These are phyloP conservation scores for Chrysogorgia sp. DNA, from an alignment of 92 coral and sea anemone species.

Conservation along the genomic window DNA sequence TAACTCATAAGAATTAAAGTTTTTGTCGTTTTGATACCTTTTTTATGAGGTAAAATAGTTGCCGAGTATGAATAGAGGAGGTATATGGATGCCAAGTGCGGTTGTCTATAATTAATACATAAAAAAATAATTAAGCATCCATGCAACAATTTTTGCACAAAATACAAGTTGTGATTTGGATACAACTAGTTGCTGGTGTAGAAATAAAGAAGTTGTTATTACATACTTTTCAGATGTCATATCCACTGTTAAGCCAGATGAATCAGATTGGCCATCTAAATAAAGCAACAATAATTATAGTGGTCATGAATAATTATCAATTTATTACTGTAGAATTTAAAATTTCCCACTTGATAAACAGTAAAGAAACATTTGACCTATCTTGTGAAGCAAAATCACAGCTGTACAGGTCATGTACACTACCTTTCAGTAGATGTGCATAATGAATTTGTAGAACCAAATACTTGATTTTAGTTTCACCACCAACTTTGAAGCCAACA, in stretches of 20 bases:
- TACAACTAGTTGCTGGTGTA: neutral
- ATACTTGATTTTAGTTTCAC: constrained; percentile 64
- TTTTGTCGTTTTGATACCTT: constrained; percentile 53
- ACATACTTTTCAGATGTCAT: constrained; percentile 67
- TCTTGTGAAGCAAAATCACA: too few species aligned
- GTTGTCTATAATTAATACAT: constrained; percentile 64
- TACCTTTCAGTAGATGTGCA: constrained; percentile 78
- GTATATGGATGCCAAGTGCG: constrained; percentile 80
- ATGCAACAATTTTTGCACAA: neutral
- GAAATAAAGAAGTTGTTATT: neutral
- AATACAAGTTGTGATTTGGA: neutral
- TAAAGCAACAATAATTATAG: neutral
- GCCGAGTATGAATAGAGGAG: constrained; percentile 70
- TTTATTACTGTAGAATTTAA: neutral
- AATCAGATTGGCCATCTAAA: constrained; percentile 65
- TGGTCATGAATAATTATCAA: neutral
- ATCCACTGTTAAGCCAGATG: constrained; percentile 80
- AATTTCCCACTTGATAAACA: neutral
- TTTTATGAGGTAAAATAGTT: constrained; percentile 71
- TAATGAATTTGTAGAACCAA: constrained; percentile 93
- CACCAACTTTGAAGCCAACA: constrained; percentile 88
- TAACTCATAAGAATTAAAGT: too few species aligned
- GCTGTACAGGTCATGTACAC: too few species aligned
- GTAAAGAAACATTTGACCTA: too few species aligned
- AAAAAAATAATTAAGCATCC: neutral